Conservation (phyloP, 2,888 invertebrate species). For the Uropetala carovei region DNA sequence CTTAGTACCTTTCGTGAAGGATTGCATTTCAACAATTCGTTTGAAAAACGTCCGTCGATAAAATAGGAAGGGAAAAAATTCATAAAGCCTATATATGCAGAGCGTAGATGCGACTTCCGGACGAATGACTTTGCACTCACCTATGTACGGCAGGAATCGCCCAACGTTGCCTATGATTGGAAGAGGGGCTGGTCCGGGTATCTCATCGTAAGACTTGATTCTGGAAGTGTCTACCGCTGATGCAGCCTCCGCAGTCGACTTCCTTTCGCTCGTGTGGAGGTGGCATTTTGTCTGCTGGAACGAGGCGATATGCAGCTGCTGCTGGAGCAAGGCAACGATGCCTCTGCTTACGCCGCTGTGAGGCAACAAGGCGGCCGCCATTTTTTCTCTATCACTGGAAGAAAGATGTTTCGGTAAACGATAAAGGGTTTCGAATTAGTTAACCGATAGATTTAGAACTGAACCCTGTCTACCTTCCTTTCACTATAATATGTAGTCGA, state of each 20-base stretch:
- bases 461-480: not conserved
- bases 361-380: not conserved
- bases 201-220: conserved; percentile 74
- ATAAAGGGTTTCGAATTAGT: not conserved
- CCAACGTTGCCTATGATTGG: conserved; percentile 81
- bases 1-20: not conserved
- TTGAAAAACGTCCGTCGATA: too few species aligned
- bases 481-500: not conserved
- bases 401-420: not conserved
- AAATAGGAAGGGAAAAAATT: not conserved
- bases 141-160: conserved; percentile 80
- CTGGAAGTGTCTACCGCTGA: not conserved
- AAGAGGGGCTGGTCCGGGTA: conserved; percentile 80
- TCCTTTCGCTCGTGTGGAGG: not conserved
- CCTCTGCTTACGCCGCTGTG: not conserved
- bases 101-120: not conserved
- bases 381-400: not conserved
- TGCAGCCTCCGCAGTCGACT: not conserved
- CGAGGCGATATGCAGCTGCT: not conserved
- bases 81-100: not conserved
- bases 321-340: not conserved
- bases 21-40: not conserved
- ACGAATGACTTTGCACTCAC: conserved; percentile 74
- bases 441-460: not conserved
- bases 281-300: not conserved